A percentile compares a stretch with the other conserved stretches of the same genome.
Evolutionary conservation across 30 jellyfish, hydroid and myxozoan species (phyloP).

Genomic region (Haliclystus octoradiatus): DNA sequence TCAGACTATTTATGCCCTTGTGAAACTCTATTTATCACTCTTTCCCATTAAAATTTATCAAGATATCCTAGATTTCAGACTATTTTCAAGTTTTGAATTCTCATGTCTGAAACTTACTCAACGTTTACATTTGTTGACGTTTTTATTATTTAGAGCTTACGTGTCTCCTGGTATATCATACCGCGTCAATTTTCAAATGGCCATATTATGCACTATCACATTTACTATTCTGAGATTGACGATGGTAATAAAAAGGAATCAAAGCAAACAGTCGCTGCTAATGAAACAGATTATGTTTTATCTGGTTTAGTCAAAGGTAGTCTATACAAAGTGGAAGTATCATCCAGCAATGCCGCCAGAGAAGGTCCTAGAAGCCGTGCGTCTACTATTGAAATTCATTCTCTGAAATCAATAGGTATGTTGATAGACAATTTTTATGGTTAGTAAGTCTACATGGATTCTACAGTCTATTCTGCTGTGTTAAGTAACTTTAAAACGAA

Average conservation of each 20-base stretch:
- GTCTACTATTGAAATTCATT: conserved; percentile 28
- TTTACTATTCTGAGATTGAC: conserved; percentile 18
- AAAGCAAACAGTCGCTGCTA: conserved; percentile 19
- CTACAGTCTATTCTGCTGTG: too few relatives aligned
- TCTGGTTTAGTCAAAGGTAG: conserved; percentile 20
- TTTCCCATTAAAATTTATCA: too few relatives aligned
- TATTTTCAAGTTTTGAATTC: too few relatives aligned
- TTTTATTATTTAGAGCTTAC: conserved; percentile 21
- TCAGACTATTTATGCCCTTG: too few relatives aligned
- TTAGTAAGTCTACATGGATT: too few relatives aligned
- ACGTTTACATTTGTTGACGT: too few relatives aligned
- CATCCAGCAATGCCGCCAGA: conserved; percentile 45
- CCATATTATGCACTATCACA: conserved; percentile 4
- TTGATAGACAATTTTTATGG: too few relatives aligned
- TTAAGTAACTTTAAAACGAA: too few relatives aligned
- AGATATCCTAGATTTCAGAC: too few relatives aligned
- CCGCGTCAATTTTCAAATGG: conserved; percentile 41
- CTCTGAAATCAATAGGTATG: conserved; percentile 41
- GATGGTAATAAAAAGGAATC: conserved; percentile 5
- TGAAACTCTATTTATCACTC: too few relatives aligned
- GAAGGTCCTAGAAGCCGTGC: conserved; percentile 22
- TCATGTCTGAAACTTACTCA: too few relatives aligned
- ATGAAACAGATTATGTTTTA: conserved; percentile 18
- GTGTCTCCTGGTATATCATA: conserved; percentile 44
- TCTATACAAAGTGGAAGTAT: conserved; percentile 45